Evolutionary conservation across 2,797 vertebrate species (phyloP), one percentile per base, ranked within the genome.

Genomic region (Girardinus metallicus): DNA sequence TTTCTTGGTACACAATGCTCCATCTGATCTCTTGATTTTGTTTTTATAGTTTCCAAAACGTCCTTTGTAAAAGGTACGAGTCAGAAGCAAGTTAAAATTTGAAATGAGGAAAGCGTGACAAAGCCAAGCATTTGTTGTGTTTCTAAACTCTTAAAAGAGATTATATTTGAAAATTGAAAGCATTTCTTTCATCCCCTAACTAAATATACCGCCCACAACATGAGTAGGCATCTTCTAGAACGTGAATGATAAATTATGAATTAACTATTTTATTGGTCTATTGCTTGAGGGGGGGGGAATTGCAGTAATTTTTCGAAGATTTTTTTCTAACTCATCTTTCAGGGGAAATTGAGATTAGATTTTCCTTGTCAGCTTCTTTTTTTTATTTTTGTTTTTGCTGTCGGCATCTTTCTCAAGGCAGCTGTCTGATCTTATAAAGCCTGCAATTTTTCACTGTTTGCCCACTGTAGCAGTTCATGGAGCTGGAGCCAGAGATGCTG

Each of bases 401-500:
- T 60, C 23, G 29, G 23, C 29, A 23, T 44, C 10, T 81, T 0
- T 8, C 0, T 29, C 80, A 64, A 74, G 15, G 1, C 9, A 77
- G 16, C 29, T 60, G 12, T 43, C 9, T 80, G 57, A 0, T 53
- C 49, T 82, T 36, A 1, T 73, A 70, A 70, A 82, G 47, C 62
- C 31, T 21, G 2, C 10, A 72, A 3, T 75, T 60, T 26, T 55
- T 9, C 6, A 74, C 51, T 86, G 44, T 64, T 82, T n/a, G 46
- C 76, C 80, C 1, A n/a, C 4, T 83, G 66, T 82, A 99, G 99
- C 98, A 99, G 95, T 99, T 99, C 93, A 99, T 99, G 98, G 99
- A 98, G 95, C 96, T 97, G 44, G 99, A 99, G 94, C 99, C 98
- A 0, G 99, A 99, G 94, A 98, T 99, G 96, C 92, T 99, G 86